Evolutionary conservation across 2,797 vertebrate species (phyloP).

Genomic region (Gymnoscopelus braueri): DNA sequence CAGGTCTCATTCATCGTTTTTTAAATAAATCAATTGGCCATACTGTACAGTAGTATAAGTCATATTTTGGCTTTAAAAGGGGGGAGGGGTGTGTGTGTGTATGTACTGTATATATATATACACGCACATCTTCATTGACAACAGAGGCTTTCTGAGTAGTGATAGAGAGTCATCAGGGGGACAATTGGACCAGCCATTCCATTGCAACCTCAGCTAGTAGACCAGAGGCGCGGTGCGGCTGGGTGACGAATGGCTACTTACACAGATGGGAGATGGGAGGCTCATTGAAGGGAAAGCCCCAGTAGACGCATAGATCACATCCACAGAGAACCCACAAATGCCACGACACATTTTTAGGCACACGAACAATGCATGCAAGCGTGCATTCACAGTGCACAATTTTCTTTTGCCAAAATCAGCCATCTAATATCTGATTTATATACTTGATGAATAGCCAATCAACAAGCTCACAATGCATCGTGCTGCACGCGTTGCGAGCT

Average conservation of each 20-base stretch:
- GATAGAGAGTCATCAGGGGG: background rate
- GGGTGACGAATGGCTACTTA: constrained; percentile 13
- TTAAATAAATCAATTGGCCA: too few relatives aligned
- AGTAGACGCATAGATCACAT: constrained; percentile 20
- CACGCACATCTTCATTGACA: too few relatives aligned
- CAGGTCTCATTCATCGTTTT: too few relatives aligned
- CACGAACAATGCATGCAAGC: background rate
- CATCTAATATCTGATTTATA: too few relatives aligned
- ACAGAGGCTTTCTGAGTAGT: too few relatives aligned
- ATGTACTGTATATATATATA: too few relatives aligned
- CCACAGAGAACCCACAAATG: background rate
- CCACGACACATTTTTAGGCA: background rate
- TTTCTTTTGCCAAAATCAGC: background rate
- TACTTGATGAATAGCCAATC: too few relatives aligned
- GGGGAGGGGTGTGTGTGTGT: too few relatives aligned
- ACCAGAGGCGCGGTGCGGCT: background rate
- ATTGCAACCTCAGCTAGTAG: constrained; percentile 8
- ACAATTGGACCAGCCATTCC: background rate
- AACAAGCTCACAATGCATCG: background rate
- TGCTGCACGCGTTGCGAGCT: too few relatives aligned
- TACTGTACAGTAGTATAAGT: too few relatives aligned
- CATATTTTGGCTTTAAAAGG: too few relatives aligned
- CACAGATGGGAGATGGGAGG: constrained; percentile 6
- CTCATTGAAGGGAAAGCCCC: constrained; percentile 18
- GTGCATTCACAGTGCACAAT: constrained; percentile 1